Evolutionary conservation across 1,140 invertebrate genomes (phyloP).

Genomic region (Telenomus remus): DNA sequence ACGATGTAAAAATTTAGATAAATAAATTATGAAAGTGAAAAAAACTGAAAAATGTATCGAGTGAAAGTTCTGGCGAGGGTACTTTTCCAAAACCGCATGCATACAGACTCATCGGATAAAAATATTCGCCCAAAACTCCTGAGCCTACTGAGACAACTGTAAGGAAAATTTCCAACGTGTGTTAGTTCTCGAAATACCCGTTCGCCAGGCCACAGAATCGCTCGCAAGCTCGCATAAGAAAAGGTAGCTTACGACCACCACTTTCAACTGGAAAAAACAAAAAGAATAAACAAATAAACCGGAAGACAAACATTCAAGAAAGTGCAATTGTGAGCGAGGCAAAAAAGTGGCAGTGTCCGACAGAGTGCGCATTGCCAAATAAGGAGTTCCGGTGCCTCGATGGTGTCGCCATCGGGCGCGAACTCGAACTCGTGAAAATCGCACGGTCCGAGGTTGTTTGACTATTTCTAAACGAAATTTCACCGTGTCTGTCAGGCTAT

Average conservation of each 20-base stretch:
- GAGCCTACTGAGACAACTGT: neutral
- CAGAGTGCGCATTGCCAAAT: constrained; percentile 19
- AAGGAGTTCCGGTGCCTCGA: constrained; percentile 19
- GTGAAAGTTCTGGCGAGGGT: no score
- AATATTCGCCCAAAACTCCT: constrained; percentile 19
- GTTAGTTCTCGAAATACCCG: no score
- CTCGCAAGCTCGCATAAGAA: no score
- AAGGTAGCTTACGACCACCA: no score
- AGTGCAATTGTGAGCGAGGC: no score
- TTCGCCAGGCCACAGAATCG: no score
- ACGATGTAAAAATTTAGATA: no score
- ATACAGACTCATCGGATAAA: constrained; percentile 16
- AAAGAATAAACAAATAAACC: no score
- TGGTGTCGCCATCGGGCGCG: constrained; percentile 1
- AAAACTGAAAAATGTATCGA: no score
- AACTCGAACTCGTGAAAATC: constrained; percentile 5
- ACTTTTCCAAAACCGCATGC: constrained; percentile 11
- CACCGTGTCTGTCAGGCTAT: neutral
- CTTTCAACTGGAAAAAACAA: no score
- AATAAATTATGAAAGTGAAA: no score
- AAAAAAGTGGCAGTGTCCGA: neutral
- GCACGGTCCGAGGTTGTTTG: constrained; percentile 2
- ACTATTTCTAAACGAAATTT: constrained; percentile 20
- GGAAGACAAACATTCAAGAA: no score
- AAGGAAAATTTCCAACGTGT: constrained; percentile 1